A percentile compares a stretch with the other conserved stretches of the same genome.
phyloP scores from a whole-genome alignment of 2,797 vertebrate genomes.

The Peromyscus attwateri region DNA sequence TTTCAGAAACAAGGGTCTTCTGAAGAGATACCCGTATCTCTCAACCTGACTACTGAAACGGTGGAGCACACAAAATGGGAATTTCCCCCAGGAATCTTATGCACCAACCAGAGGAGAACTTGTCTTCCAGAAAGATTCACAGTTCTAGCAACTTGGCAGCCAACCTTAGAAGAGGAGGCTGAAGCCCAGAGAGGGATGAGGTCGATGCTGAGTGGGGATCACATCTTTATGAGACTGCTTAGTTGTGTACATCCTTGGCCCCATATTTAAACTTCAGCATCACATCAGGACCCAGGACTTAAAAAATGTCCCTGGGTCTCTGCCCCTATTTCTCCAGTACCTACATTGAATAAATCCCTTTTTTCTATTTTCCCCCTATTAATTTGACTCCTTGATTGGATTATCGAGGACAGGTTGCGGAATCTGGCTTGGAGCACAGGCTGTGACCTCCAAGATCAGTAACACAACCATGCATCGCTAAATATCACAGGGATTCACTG shows the following conservation, averaged over 20 bases:
- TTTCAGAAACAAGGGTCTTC: neutral
- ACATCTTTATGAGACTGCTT: neutral
- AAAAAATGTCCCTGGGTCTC: neutral
- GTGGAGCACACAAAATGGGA: neutral
- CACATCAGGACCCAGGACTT: neutral
- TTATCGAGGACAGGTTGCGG: neutral
- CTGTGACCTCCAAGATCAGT: neutral
- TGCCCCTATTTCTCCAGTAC: neutral
- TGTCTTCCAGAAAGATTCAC: neutral
- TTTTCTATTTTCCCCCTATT: neutral
- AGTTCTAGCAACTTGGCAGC: neutral
- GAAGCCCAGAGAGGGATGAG: neutral
- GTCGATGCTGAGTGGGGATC: neutral
- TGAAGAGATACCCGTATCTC: neutral
- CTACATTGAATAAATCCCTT: neutral
- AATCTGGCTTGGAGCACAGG: neutral
- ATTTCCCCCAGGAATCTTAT: neutral
- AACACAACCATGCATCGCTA: neutral
- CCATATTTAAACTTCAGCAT: too few relatives aligned
- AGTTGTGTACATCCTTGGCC: neutral
- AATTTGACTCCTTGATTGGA: neutral
- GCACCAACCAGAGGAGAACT: neutral
- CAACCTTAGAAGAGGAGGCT: neutral
- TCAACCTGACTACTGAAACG: too few relatives aligned
- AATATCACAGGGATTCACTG: neutral